Percentiles rank a stretch among this genome's conserved stretches.
Conservation (phyloP, 2,888 invertebrate genomes). For the Salpingus planirostris region DNA sequence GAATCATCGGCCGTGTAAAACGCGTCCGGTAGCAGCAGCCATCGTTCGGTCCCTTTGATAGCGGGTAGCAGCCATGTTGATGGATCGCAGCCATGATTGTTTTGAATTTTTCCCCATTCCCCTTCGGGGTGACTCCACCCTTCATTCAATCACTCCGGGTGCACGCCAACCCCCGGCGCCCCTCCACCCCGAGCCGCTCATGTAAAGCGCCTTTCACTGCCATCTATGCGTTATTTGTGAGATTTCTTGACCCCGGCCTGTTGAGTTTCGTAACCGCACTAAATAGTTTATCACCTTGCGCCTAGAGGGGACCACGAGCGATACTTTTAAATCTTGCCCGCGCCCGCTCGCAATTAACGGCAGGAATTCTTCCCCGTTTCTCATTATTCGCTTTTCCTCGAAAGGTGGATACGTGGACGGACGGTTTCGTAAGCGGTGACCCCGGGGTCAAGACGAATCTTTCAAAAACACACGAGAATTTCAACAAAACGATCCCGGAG, state of each 20-base stretch:
- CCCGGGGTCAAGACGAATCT: too few relatives aligned
- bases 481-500: too few relatives aligned
- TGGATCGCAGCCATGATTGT: slow-evolving; percentile 53
- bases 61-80: slow-evolving; percentile 45
- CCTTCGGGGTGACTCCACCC: slow-evolving; percentile 46
- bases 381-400: too few relatives aligned
- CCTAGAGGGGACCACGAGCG: slow-evolving; percentile 35
- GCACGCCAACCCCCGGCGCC: slow-evolving; percentile 34
- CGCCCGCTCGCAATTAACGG: too few relatives aligned
- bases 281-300: slow-evolving; percentile 41
- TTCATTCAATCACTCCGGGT: slow-evolving; percentile 48
- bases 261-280: slow-evolving; percentile 25
- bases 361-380: too few relatives aligned
- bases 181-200: slow-evolving; percentile 29
- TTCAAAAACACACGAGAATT: too few relatives aligned
- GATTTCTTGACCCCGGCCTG: slow-evolving; percentile 39
- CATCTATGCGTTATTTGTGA: slow-evolving; percentile 41
- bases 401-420: too few relatives aligned
- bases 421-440: too few relatives aligned
- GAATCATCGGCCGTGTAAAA: slow-evolving; percentile 3
- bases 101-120: slow-evolving; percentile 39
- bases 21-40: slow-evolving; percentile 16
- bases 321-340: slow-evolving; percentile 3
- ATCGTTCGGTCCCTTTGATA: slow-evolving; percentile 18
- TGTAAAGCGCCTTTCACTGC: slow-evolving; percentile 35